Evolutionary conservation across 2,888 invertebrate genomes (phyloP).

Genomic region (Lymantria monacha): DNA sequence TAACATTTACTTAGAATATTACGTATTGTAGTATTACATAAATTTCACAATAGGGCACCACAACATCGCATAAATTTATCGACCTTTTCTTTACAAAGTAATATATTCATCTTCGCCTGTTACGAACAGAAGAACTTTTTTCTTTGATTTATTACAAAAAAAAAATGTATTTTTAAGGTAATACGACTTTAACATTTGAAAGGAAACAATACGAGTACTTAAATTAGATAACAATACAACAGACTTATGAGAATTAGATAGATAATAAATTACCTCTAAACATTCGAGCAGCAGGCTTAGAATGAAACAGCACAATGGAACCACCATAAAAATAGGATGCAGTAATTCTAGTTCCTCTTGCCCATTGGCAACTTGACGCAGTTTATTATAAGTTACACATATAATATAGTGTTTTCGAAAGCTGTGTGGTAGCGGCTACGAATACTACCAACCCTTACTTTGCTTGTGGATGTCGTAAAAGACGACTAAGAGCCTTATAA

Average conservation of each 20-base stretch:
- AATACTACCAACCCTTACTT: no score
- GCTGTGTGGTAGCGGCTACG: no score
- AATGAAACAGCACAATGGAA: conserved; percentile 55
- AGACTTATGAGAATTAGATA: conserved; percentile 27
- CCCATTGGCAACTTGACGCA: no score
- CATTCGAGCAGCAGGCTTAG: conserved; percentile 44
- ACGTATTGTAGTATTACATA: no score
- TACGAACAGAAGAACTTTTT: not conserved
- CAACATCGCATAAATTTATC: no score
- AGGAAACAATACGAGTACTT: conserved; percentile 5
- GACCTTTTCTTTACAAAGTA: not conserved
- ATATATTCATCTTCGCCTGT: not conserved
- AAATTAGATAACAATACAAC: conserved; percentile 17
- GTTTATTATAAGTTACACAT: no score
- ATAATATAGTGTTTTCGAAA: no score
- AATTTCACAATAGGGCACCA: no score
- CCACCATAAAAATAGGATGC: conserved; percentile 9
- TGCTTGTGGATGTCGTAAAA: no score
- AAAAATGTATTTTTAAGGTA: not conserved
- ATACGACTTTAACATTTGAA: not conserved
- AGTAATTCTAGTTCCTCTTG: not conserved
- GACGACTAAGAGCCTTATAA: no score
- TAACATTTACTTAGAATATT: no score
- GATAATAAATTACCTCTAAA: conserved; percentile 46
- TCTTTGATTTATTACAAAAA: conserved; percentile 19